A percentile compares a stretch with the other conserved stretches of the same genome.
Evolutionary conservation across 2,888 invertebrate species (phyloP).

Genomic region (Alsophila aescularia): DNA sequence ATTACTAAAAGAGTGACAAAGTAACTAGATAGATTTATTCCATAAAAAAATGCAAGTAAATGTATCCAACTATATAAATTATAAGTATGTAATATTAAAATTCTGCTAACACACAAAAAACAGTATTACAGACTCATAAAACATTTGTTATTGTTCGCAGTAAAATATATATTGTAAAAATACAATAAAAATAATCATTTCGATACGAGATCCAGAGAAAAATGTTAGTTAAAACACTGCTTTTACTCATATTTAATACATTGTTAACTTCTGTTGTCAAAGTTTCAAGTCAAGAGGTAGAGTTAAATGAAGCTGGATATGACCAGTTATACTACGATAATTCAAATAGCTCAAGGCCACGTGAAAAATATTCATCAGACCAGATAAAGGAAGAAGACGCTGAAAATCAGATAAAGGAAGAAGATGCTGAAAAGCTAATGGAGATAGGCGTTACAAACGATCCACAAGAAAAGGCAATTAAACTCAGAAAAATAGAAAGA

Average conservation of each 20-base stretch:
- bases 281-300: no score
- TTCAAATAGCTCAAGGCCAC: no score
- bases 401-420: background rate
- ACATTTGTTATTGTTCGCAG: background rate
- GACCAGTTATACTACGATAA: background rate
- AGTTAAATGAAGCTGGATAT: background rate
- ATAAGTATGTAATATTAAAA: background rate
- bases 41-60: background rate
- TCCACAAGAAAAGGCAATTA: background rate
- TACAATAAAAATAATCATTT: no score
- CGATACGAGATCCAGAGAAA: background rate
- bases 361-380: background rate
- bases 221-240: constrained; percentile 2
- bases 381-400: background rate
- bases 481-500: background rate
- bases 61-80: no score
- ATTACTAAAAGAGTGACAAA: no score
- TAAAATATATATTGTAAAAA: background rate
- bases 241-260: background rate
- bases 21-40: no score
- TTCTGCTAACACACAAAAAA: background rate
- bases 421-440: constrained; percentile 5
- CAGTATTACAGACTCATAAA: background rate
- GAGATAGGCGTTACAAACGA: background rate
- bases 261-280: background rate